Percentiles rank a stretch among this genome's conserved stretches.
Evolutionary conservation across 2,797 vertebrate genomes (phyloP).

Genomic region (Molossus molossus): DNA sequence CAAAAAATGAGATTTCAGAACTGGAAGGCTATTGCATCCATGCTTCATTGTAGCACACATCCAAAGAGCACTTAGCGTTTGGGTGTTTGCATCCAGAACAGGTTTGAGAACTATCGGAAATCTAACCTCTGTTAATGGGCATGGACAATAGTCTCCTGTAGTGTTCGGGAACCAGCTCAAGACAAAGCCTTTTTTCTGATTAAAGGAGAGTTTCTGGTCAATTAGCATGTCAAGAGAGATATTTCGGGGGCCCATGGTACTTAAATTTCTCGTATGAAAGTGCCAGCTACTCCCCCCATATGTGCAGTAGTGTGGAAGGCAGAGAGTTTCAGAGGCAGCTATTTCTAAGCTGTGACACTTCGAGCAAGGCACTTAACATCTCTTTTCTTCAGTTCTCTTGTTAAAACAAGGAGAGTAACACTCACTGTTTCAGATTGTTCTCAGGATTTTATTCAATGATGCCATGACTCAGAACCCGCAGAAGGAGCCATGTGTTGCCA

Average conservation of each 20-base stretch:
- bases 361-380: background rate
- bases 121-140: background rate
- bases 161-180: constrained; percentile 4
- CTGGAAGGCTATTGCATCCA: background rate
- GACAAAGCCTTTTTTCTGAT: background rate
- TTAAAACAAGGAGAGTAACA: background rate
- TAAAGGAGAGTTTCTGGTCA: constrained; percentile 36
- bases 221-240: background rate
- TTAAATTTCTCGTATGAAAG: background rate
- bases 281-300: background rate
- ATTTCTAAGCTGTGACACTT: background rate
- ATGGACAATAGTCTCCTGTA: background rate
- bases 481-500: background rate
- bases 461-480: background rate
- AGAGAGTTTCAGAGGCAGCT: background rate
- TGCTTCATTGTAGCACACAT: background rate
- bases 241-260: background rate
- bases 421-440: background rate
- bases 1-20: constrained; percentile 27
- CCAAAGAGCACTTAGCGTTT: background rate
- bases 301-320: background rate
- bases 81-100: background rate
- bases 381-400: background rate
- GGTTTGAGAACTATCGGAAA: background rate
- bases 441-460: background rate